Conservation (phyloP, 2,113 vertebrate species). For the Genyomyrus donnyi region DNA sequence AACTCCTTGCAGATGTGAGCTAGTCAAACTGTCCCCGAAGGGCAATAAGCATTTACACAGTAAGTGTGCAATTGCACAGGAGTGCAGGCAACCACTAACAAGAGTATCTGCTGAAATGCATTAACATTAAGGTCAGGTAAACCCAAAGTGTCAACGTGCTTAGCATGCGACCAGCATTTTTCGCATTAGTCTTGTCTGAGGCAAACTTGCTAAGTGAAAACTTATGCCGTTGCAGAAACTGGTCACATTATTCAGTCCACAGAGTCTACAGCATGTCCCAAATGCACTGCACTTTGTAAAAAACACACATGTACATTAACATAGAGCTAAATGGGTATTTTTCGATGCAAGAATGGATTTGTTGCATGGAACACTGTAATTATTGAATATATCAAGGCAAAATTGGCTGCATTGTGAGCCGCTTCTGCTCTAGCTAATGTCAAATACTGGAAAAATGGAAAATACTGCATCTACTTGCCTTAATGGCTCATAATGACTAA, state of each 20-base stretch:
- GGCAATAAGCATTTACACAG: background rate
- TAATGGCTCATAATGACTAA: conserved; percentile 8
- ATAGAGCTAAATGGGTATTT: background rate
- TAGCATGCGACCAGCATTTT: background rate
- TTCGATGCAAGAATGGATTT: background rate
- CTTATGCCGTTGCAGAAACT: background rate
- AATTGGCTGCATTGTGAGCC: background rate
- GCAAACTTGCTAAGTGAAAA: background rate
- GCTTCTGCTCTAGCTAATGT: background rate
- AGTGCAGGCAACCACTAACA: background rate
- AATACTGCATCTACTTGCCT: background rate
- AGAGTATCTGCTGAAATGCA: background rate
- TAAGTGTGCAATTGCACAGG: background rate
- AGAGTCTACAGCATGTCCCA: background rate
- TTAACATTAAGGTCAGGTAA: background rate
- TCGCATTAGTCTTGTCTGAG: background rate
- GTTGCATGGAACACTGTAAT: background rate
- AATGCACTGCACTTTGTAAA: background rate
- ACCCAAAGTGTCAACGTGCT: background rate
- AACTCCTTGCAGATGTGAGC: background rate
- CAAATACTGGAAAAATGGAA: background rate
- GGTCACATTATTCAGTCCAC: background rate
- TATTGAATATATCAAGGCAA: background rate
- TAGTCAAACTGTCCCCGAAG: background rate
- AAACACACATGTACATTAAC: background rate